Conservation (phyloP, 2,888 invertebrate genomes). For the Eilema sororculum region DNA sequence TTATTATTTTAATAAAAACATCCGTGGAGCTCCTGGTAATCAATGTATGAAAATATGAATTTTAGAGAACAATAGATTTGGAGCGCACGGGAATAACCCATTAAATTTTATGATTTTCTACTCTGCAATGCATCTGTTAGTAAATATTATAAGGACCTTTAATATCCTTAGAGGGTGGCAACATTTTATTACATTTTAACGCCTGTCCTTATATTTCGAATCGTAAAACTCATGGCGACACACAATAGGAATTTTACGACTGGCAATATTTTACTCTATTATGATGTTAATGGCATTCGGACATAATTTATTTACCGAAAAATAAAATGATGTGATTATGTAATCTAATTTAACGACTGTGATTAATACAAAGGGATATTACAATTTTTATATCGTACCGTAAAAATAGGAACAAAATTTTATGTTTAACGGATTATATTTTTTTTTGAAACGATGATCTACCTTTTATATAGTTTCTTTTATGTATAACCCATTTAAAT, state of each 20-base stretch:
- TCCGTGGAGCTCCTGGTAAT: too few species aligned
- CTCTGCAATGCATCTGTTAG: constrained; percentile 44
- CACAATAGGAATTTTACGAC: constrained; percentile 71
- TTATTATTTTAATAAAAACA: too few species aligned
- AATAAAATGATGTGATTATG: constrained; percentile 41
- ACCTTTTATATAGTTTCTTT: too few species aligned
- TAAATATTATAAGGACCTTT: constrained; percentile 34
- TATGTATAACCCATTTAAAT: too few species aligned
- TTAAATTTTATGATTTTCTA: constrained; percentile 28
- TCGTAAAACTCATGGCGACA: constrained; percentile 73
- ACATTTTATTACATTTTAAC: constrained; percentile 73
- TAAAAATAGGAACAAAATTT: neutral
- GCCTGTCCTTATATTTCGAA: constrained; percentile 66
- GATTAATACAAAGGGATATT: constrained; percentile 20
- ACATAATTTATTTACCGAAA: constrained; percentile 49
- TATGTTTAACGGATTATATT: neutral
- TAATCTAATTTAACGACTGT: constrained; percentile 46
- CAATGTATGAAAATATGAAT: too few species aligned
- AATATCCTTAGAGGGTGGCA: constrained; percentile 65
- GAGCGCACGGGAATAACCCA: too few species aligned
- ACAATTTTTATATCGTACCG: neutral
- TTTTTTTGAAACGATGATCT: too few species aligned
- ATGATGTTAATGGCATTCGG: constrained; percentile 52
- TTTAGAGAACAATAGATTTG: too few species aligned
- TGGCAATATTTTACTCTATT: constrained; percentile 74